Percentiles rank a stretch among this genome's conserved stretches.
These are phyloP conservation scores for Synergus japonicus DNA, from an alignment of 2,888 invertebrate genomes.

Conservation along the genomic window DNA sequence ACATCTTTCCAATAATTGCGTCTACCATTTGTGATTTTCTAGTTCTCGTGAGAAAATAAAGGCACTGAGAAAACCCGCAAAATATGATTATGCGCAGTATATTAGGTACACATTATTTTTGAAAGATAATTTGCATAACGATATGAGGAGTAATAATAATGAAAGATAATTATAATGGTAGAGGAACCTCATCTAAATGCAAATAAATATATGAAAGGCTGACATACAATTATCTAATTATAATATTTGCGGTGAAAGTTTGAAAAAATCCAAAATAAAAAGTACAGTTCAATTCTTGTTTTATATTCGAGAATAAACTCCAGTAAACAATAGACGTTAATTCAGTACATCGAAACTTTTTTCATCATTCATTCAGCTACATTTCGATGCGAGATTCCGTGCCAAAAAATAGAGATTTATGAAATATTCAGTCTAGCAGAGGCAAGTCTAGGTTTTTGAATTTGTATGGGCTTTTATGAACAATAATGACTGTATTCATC, in stretches of 20 bases:
- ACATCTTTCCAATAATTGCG: constrained; percentile 26
- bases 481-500: constrained; percentile 69
- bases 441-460: too few relatives aligned
- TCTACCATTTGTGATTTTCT: constrained; percentile 15
- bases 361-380: background rate
- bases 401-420: background rate
- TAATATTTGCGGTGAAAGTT: too few relatives aligned
- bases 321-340: background rate
- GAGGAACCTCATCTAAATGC: too few relatives aligned
- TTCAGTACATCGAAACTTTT: background rate
- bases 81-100: background rate
- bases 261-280: too few relatives aligned
- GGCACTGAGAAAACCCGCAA: background rate
- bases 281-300: too few relatives aligned
- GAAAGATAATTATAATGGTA: too few relatives aligned
- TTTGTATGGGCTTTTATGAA: constrained; percentile 58
- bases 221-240: too few relatives aligned
- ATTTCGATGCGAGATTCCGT: background rate
- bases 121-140: background rate
- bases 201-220: too few relatives aligned
- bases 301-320: background rate
- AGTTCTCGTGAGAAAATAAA: background rate
- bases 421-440: background rate
- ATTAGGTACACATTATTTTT: background rate
- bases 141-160: too few relatives aligned